A percentile compares a stretch with the other conserved stretches of the same genome.
Conservation (phyloP, 53 echinoderm and acorn worm genomes). For the Temnopleurus reevesii region DNA sequence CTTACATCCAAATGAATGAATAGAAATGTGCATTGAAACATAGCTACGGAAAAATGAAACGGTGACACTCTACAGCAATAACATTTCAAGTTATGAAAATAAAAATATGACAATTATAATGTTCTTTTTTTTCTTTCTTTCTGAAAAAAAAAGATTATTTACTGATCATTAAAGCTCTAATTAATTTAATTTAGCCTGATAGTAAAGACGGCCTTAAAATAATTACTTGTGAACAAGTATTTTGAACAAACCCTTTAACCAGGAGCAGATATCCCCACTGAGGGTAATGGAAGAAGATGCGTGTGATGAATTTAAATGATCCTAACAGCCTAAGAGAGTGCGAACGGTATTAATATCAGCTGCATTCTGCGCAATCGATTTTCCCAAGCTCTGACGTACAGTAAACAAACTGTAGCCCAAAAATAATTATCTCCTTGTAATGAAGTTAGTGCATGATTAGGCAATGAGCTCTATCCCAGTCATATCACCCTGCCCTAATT, state of each 20-base stretch:
- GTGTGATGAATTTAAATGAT: slow-evolving; percentile 28
- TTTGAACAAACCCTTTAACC: not conserved
- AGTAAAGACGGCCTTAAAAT: too few species aligned
- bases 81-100: too few species aligned
- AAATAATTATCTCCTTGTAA: slow-evolving; percentile 19
- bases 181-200: too few species aligned
- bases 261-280: not conserved
- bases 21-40: too few species aligned
- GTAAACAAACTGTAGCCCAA: slow-evolving; percentile 16
- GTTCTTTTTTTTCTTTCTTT: too few species aligned
- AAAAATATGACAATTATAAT: too few species aligned
- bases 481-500: not conserved
- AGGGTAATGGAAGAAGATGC: not conserved
- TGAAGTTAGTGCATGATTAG: slow-evolving; percentile 31
- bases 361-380: slow-evolving; percentile 21
- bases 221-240: not conserved
- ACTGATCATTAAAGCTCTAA: too few species aligned
- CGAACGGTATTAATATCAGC: not conserved
- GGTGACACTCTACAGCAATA: too few species aligned
- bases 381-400: not conserved
- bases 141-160: too few species aligned
- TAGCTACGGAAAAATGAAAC: too few species aligned
- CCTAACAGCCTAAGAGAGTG: not conserved
- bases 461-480: not conserved
- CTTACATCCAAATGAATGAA: too few species aligned